Conservation (phyloP, 2,797 vertebrate genomes). For the Hephaestus fuliginosus region DNA sequence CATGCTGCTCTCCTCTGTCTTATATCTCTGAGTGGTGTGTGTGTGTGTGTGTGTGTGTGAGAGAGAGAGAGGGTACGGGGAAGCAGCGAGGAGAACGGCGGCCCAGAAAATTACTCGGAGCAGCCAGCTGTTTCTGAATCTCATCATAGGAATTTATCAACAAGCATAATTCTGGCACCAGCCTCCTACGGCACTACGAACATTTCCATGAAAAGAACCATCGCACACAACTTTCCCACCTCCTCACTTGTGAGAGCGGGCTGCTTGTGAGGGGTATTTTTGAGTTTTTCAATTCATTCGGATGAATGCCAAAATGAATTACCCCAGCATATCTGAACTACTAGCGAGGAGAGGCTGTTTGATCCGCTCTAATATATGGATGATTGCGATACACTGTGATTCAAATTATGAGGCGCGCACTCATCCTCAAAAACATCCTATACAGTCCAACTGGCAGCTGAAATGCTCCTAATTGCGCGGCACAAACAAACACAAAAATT, state of each 20-base stretch:
- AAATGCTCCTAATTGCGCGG: conserved; percentile 73
- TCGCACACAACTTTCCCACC: conserved; percentile 40
- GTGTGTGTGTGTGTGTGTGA: neutral
- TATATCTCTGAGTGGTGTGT: conserved; percentile 8
- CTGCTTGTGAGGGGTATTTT: conserved; percentile 57
- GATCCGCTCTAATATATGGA: conserved; percentile 74
- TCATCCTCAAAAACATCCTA: conserved; percentile 64
- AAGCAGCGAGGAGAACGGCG: conserved; percentile 55
- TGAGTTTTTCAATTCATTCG: conserved; percentile 53
- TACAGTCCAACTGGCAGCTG: conserved; percentile 65
- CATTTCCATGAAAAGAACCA: conserved; percentile 69
- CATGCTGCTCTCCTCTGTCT: conserved; percentile 17
- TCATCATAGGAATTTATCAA: conserved; percentile 73
- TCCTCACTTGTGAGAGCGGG: conserved; percentile 20
- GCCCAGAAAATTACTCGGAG: conserved; percentile 59
- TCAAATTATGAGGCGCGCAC: conserved; percentile 64
- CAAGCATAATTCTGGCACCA: conserved; percentile 49
- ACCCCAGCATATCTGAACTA: conserved; percentile 49
- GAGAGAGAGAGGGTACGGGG: neutral
- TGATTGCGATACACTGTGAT: conserved; percentile 71
- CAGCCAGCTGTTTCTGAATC: conserved; percentile 71
- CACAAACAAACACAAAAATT: conserved; percentile 78
- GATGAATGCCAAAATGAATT: conserved; percentile 65
- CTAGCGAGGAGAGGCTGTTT: conserved; percentile 62
- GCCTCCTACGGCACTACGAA: conserved; percentile 42